Conservation (phyloP, 2,888 invertebrate species). For the Caenorhabditis sp. region DNA sequence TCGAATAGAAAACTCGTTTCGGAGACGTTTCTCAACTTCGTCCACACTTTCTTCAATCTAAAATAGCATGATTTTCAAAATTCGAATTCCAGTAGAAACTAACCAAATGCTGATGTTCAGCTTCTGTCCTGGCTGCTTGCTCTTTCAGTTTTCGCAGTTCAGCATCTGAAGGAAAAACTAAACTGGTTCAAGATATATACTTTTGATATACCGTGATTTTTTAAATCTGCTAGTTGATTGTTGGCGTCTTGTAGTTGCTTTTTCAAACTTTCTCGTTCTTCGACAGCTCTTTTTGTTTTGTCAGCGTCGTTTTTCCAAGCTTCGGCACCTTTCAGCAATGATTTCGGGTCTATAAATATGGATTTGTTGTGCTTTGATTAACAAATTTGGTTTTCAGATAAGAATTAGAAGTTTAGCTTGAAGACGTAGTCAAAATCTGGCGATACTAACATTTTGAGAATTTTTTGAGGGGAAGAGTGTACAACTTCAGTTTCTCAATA, state of each 20-base stretch:
- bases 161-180: conserved; percentile 71
- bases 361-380: too few species aligned
- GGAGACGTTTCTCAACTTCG: conserved; percentile 36
- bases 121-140: conserved; percentile 46
- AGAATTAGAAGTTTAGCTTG: too few species aligned
- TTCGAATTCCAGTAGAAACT: not conserved
- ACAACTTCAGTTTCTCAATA: too few species aligned
- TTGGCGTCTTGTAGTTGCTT: conserved; percentile 75
- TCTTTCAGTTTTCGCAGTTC: conserved; percentile 75
- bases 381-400: too few species aligned
- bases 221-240: conserved; percentile 75
- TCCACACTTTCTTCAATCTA: conserved; percentile 17
- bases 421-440: too few species aligned
- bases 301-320: conserved; percentile 73
- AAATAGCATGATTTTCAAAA: conserved; percentile 6
- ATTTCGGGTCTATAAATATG: conserved; percentile 73
- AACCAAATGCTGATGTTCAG: conserved; percentile 40
- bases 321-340: conserved; percentile 73
- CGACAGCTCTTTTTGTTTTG: conserved; percentile 73
- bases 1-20: conserved; percentile 29
- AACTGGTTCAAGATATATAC: too few species aligned
- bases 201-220: conserved; percentile 73
- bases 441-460: too few species aligned
- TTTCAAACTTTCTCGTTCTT: conserved; percentile 74
- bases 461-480: too few species aligned